These are phyloP conservation scores for Panurus biarmicus DNA, from an alignment of 2,113 vertebrate species.

Conservation along the genomic window DNA sequence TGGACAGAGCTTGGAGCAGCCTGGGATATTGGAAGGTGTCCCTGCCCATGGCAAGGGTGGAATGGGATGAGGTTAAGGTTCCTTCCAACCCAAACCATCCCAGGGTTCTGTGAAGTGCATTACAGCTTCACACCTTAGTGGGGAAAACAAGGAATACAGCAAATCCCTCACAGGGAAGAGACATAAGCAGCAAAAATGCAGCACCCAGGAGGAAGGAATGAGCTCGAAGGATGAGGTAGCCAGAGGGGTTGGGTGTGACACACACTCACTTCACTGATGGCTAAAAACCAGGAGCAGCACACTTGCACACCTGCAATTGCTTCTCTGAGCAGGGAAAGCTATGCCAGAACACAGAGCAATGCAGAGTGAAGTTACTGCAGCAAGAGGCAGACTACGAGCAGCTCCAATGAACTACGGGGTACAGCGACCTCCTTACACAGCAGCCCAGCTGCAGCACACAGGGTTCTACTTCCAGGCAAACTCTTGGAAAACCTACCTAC, in stretches of 20 bases:
- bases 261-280: not conserved
- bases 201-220: fast-evolving
- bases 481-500: not conserved
- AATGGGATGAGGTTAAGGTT: not conserved
- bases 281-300: not conserved
- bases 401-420: fast-evolving
- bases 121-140: not conserved
- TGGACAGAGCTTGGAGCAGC: not conserved
- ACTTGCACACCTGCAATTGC: not conserved
- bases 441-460: not conserved
- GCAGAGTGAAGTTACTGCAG: not conserved
- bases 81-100: not conserved
- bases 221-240: not conserved
- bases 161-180: not conserved
- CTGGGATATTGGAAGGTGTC: not conserved
- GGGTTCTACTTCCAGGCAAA: not conserved
- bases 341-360: not conserved
- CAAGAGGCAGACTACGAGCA: not conserved
- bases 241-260: not conserved
- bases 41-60: not conserved
- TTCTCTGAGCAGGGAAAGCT: not conserved
- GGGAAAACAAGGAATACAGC: not conserved
- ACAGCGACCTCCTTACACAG: fast-evolving
- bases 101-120: not conserved
- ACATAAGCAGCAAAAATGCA: fast-evolving